Evolutionary conservation across 2,113 vertebrate species (phyloP), one percentile per base, ranked within the genome.

Genomic region (Junco hyemalis): DNA sequence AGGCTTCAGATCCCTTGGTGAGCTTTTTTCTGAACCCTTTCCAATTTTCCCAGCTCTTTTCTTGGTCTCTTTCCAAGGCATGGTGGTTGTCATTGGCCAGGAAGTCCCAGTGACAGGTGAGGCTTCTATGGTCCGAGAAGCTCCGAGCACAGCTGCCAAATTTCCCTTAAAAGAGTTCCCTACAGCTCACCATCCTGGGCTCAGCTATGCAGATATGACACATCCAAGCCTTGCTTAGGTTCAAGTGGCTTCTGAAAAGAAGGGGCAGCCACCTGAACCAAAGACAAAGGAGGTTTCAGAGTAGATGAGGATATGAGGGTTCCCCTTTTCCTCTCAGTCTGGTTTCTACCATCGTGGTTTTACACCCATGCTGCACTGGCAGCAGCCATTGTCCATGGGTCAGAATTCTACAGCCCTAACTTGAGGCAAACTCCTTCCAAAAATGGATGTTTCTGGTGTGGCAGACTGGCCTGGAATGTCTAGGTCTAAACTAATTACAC

Each of bases 401-500:
- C 12, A 19, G 44, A 66, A 79, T 66, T 54, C 70, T 65, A 35
- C 59, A 85, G 78, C 35, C 59, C 54, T 25, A 51, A 87, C 73
- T 91, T 76, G 47, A 59, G 70, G 71, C 70, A 69, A 87, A 42
- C 54, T 50, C 61, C 36, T 70, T 81, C 86, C 93, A 96, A 96
- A 95, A 93, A 88, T 72, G 77, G 77, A 91, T 87, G 69, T 9
- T 81, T 73, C 86, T 87, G 81, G 81, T 64, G 9, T 42, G 79
- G 78, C 73, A 84, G 54, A 65, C 73, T 61, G 73, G 73, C 26
- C 70, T 92, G 94, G 94, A 94, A 95, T 93, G 91, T 91, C 93
- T 92, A 90, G 70, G 64, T 91, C 77, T 95, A 89, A 95, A 91
- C 78, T 87, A 94, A 96, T 89, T 91, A 80, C 92, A 85, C 63